A percentile compares a stretch with the other conserved stretches of the same genome.
Evolutionary conservation across 2,113 vertebrate species (phyloP).

Genomic region (Labeo catla): DNA sequence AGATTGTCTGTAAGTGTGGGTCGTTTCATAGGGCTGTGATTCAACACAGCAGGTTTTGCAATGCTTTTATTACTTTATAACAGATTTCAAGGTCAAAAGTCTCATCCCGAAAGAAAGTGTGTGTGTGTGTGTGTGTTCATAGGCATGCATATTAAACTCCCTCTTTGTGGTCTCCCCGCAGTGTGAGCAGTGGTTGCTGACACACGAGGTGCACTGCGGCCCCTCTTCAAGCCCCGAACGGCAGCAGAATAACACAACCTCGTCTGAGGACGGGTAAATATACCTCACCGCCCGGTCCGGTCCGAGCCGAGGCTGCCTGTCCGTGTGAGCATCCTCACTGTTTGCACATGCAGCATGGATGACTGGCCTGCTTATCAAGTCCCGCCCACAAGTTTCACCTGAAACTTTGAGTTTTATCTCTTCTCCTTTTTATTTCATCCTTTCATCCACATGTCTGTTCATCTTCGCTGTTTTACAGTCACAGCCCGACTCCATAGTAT

Average conservation of each 20-base stretch:
- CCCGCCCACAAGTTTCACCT: slow-evolving; percentile 1
- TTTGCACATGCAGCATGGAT: slow-evolving; percentile 50
- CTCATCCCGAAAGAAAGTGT: slow-evolving; percentile 4
- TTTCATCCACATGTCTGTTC: neutral
- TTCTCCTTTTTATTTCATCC: neutral
- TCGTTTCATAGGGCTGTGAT: neutral
- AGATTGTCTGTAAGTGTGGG: neutral
- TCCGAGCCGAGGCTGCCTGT: neutral
- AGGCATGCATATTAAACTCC: slow-evolving; percentile 51
- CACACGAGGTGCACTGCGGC: slow-evolving; percentile 46
- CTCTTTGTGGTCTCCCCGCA: slow-evolving; percentile 63
- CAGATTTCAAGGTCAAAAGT: slow-evolving; percentile 42
- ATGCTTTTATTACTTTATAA: slow-evolving; percentile 39
- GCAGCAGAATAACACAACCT: slow-evolving; percentile 47
- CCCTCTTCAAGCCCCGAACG: slow-evolving; percentile 30
- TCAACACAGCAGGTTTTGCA: slow-evolving; percentile 41
- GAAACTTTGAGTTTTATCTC: slow-evolving; percentile 34
- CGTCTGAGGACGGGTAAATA: slow-evolving; percentile 63
- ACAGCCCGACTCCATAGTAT: slow-evolving; percentile 12
- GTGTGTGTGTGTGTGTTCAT: slow-evolving; percentile 24
- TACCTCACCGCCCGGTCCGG: slow-evolving; percentile 33
- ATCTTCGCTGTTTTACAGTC: neutral
- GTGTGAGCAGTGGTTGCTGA: slow-evolving; percentile 62
- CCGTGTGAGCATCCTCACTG: slow-evolving; percentile 38
- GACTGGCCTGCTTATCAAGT: slow-evolving; percentile 32